Base-by-base conservation (phyloP, 37 sponge, comb jelly and placozoan genomes). In the Oscarella lobularis region DNA sequence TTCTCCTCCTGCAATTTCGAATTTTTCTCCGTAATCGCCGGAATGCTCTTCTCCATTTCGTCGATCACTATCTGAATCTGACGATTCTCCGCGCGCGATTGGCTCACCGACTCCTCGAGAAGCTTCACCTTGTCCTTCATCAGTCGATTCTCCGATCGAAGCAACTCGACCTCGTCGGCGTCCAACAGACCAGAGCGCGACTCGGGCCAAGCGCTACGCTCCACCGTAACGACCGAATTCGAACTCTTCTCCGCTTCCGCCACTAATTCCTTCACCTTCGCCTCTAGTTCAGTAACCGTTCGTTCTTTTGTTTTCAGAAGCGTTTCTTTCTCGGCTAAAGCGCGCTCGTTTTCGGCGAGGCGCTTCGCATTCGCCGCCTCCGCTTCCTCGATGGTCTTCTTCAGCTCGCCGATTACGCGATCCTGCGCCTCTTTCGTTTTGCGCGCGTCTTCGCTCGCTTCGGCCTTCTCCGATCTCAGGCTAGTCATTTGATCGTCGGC, bases 21-120 rank as follows among this genome's bases (percentile, higher is more conserved):
- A 48, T 48, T 48, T 20, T 48, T 48, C 14, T 20, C 20, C 20
- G 60, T 48, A 48, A 48, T 48, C 14, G 9, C 60, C 20, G 60
- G 60, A 27, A 48, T 48, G 20, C 60, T 48, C 60, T 48, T 9
- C 60, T 48, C 60, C 60, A 48, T 48, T 48, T 48, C 60, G 60
- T 48, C 60, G 20, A 48, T 48, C 14, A 48, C 60, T 20, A 48
- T 27, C 60, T 48, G 60, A 20, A 48, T 48, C 60, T 48, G 60
- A 48, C 60, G 60, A 48, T 48, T 48, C 60, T 48, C 60, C 20
- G 9, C 60, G 60, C 60, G 60, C 20, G 60, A 48, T 20, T 48
- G 60, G 14, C 20, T 20, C 60, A 48, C 60, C 9, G 14, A 27
- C 20, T 48, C 60, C 60, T 27, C 9, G 14, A 48, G 20, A 48